Evolutionary conservation across 2,113 vertebrate species (phyloP).

Genomic region (Petromus typicus): DNA sequence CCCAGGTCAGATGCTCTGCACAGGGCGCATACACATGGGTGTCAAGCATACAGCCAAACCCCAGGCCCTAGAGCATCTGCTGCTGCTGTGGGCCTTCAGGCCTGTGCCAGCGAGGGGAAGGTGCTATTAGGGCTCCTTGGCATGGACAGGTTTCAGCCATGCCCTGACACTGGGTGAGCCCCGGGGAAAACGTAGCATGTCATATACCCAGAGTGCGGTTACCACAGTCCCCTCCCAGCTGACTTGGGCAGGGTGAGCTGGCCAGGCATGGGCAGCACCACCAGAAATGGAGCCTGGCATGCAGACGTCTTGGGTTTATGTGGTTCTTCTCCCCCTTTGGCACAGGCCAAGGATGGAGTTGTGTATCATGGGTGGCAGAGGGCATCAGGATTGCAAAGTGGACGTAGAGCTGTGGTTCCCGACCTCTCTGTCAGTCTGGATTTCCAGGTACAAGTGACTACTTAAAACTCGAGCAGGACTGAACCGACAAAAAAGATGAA

Average conservation of each 20-base stretch:
- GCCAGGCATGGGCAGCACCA: rapidly evolving
- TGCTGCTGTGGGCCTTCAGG: background rate
- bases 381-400: too few relatives aligned
- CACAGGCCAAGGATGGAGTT: too few relatives aligned
- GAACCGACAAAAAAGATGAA: background rate
- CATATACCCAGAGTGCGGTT: too few relatives aligned
- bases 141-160: background rate
- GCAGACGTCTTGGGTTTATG: too few relatives aligned
- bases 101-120: background rate
- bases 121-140: background rate
- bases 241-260: background rate
- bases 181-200: background rate
- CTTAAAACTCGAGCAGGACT: background rate
- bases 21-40: rapidly evolving
- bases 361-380: background rate
- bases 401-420: background rate
- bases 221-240: background rate
- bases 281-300: background rate
- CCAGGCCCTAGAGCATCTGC: background rate
- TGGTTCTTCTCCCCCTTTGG: background rate
- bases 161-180: background rate
- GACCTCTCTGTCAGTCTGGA: background rate
- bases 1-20: background rate
- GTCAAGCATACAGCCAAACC: background rate
- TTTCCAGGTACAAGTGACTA: background rate